Conservation (phyloP, 2,113 vertebrate genomes). For the Plecturocebus donacophilus region DNA sequence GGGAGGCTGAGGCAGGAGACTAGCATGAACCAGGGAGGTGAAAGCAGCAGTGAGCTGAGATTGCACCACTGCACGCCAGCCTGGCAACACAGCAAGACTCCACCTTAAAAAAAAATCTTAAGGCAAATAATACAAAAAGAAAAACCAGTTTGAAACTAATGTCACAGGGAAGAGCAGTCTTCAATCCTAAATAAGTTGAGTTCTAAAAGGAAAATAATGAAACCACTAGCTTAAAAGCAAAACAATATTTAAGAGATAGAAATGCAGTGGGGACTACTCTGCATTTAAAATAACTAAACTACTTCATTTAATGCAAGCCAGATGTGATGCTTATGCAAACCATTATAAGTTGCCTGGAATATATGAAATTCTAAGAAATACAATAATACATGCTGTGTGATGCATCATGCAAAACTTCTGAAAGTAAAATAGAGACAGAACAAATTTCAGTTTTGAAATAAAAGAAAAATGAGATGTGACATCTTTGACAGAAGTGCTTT, state of each 20-base stretch:
- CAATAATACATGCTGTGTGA: neutral
- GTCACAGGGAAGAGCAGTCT: neutral
- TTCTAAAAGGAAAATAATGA: conserved; percentile 53
- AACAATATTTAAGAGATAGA: conserved; percentile 35
- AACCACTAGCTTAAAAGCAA: conserved; percentile 38
- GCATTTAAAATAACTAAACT: conserved; percentile 45
- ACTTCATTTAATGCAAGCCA: conserved; percentile 21
- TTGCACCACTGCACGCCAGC: too few relatives aligned
- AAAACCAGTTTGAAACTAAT: conserved; percentile 18
- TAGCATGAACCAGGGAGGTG: too few relatives aligned
- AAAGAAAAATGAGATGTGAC: conserved; percentile 10
- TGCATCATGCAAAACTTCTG: neutral
- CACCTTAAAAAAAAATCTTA: too few relatives aligned
- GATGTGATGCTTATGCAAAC: neutral
- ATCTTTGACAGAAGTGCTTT: neutral
- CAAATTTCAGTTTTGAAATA: conserved; percentile 19
- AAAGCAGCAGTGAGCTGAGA: too few relatives aligned
- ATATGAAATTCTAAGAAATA: conserved; percentile 33
- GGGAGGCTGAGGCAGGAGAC: too few relatives aligned
- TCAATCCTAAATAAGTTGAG: neutral
- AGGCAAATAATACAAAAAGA: neutral
- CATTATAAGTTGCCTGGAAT: conserved; percentile 12
- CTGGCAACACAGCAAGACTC: too few relatives aligned
- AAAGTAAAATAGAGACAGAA: conserved; percentile 38
- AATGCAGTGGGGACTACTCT: neutral